phyloP scores from a whole-genome alignment of 2,888 invertebrate species.

The Himalopsyche kuldschensis region DNA sequence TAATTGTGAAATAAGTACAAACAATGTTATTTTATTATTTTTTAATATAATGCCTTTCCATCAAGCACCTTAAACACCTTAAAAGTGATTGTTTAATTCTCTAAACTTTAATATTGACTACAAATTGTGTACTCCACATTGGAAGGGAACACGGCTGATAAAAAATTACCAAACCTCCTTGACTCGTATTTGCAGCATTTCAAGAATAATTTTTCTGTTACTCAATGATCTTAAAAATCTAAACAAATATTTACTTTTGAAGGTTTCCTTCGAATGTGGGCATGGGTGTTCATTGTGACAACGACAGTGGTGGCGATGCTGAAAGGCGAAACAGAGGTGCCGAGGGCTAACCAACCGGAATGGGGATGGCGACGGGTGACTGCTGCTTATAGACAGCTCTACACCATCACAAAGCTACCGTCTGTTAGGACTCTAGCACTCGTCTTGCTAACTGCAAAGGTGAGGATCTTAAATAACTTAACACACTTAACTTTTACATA shows the following conservation, averaged over 20 bases:
- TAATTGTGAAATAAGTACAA: too few relatives aligned
- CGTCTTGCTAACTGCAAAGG: conserved; percentile 89
- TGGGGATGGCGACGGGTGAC: conserved; percentile 51
- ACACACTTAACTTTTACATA: not conserved
- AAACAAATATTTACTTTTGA: conserved; percentile 39
- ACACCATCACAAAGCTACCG: conserved; percentile 80
- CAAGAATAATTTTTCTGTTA: too few relatives aligned
- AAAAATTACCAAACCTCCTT: too few relatives aligned
- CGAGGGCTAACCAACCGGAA: conserved; percentile 46
- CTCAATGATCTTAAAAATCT: too few relatives aligned
- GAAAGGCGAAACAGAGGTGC: conserved; percentile 63
- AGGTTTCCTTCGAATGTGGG: conserved; percentile 95
- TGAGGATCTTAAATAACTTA: conserved; percentile 45
- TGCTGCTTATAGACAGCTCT: conserved; percentile 81
- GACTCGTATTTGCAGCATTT: too few relatives aligned
- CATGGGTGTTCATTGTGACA: conserved; percentile 83
- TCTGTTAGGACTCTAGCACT: conserved; percentile 77
- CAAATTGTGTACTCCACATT: too few relatives aligned
- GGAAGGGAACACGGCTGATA: too few relatives aligned
- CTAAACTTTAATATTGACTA: too few relatives aligned
- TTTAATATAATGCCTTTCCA: too few relatives aligned
- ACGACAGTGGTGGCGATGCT: conserved; percentile 88
- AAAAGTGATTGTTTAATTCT: too few relatives aligned
- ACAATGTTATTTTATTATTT: too few relatives aligned
- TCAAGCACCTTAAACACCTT: too few relatives aligned